Percentiles rank a stretch among this genome's conserved stretches.
Evolutionary conservation across 2,113 vertebrate species (phyloP).

Genomic region (Antigone vipio): DNA sequence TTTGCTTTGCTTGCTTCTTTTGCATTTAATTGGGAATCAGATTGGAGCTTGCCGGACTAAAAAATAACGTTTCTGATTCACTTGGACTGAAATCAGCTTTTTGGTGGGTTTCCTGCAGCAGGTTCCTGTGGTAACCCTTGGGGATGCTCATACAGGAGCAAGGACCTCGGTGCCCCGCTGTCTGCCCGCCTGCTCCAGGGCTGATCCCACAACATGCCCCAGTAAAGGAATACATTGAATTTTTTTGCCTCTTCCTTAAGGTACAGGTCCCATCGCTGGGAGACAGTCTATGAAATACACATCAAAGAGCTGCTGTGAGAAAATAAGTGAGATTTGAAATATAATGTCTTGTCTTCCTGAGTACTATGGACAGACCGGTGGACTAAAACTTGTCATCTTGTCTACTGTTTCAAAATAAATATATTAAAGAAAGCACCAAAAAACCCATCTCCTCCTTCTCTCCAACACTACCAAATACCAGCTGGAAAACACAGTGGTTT

Average conservation of each 20-base stretch:
- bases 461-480: background rate
- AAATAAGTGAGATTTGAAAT: background rate
- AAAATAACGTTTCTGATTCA: rapidly evolving
- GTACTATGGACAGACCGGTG: rapidly evolving
- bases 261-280: no score
- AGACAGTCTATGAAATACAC: background rate
- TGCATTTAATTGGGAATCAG: background rate
- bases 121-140: background rate
- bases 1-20: background rate
- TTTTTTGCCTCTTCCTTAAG: background rate
- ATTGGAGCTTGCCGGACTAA: background rate
- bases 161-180: rapidly evolving
- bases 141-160: rapidly evolving
- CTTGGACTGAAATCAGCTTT: background rate
- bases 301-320: background rate
- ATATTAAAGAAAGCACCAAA: background rate
- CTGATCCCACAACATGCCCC: rapidly evolving
- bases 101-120: background rate
- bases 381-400: background rate
- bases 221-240: background rate
- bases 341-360: background rate
- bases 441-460: background rate
- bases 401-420: background rate
- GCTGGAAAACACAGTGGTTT: background rate
- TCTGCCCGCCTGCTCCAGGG: rapidly evolving